A percentile compares a stretch with the other conserved stretches of the same genome.
phyloP scores from a whole-genome alignment of 2,113 vertebrate genomes.

The Cryptomyrus ogoouensis region DNA sequence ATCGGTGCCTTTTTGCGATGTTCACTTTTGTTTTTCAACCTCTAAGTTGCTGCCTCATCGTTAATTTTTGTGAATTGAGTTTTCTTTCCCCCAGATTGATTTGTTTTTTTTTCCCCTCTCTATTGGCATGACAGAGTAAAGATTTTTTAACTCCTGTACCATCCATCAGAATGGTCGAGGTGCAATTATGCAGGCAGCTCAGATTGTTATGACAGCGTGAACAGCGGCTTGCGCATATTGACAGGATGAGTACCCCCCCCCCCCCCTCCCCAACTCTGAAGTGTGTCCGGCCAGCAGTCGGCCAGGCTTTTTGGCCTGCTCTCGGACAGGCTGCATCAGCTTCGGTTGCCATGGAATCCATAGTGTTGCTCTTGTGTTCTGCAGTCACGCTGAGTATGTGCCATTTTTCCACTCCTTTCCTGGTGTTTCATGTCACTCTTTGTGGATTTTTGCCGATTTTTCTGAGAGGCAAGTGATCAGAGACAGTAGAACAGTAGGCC shows the following conservation, averaged over 20 bases:
- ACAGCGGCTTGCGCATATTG: constrained; percentile 8
- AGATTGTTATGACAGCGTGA: constrained; percentile 18
- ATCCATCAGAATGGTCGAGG: constrained; percentile 7
- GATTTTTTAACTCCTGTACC: constrained; percentile 5
- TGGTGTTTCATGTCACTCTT: background rate
- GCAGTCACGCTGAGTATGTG: background rate
- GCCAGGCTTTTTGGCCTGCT: background rate
- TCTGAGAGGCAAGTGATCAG: background rate
- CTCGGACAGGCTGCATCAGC: background rate
- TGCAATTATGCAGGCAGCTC: constrained; percentile 13
- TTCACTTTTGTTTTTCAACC: background rate
- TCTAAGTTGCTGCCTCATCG: background rate
- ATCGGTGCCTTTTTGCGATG: background rate
- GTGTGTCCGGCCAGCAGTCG: constrained; percentile 9
- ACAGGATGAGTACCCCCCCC: constrained; percentile 14
- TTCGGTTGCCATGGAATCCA: constrained; percentile 16
- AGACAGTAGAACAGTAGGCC: background rate
- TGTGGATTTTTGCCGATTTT: background rate
- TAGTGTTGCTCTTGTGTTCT: background rate
- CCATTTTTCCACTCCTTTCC: background rate
- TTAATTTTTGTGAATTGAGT: constrained; percentile 20
- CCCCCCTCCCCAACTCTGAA: background rate
- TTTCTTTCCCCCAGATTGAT: constrained; percentile 3
- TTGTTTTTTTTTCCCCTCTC: background rate
- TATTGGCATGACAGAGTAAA: constrained; percentile 8